Evolutionary conservation across 2,113 vertebrate species (phyloP), one percentile per base, ranked within the genome.

Genomic region (Zosterops hypoxanthus): DNA sequence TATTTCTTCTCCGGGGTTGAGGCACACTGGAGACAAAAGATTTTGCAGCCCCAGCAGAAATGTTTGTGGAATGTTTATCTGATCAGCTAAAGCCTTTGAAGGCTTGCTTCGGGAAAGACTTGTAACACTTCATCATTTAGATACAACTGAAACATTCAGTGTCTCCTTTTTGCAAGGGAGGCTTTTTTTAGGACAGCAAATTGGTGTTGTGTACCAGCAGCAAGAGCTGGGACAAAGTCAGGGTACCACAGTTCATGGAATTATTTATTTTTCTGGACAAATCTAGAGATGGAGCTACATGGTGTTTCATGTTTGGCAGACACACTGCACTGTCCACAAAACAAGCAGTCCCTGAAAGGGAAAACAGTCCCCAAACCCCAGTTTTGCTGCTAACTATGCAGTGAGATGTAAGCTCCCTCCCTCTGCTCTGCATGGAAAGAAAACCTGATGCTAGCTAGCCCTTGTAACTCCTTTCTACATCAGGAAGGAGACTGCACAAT

Each of bases 31-130:
- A 90, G 71, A 94, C 82, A 59, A 69, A 94, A 77, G 85, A 93
- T 96, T 96, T 86, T 95, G 94, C 95, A 94, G 84, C 22, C 65
- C 88, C 65, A 97, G 93, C 94, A 97, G 72, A 97, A 96, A 95
- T 75, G 71, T 80, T 90, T 92, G 88, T 56, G 79, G 83, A 94
- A 83, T 94, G 88, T 96, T 97, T 96, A 96, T 96, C 95, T 93
- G 88, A 96, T 93, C 92, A 90, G 72, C 60, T 61, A 84, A 88
- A 90, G 86, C 29, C 89, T 95, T 95, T 95, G 93, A 97, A 94
- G 90, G n/a, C 80, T 86, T 81, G 79, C 82, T 93, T 96, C 92
- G 93, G 88, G 94, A 96, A 96, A 86, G 68, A 75, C 41, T 82
- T 83, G 68, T 94, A 75, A 90, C 95, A 97, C 93, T 93, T 96